Evolutionary conservation across 2,888 invertebrate genomes (phyloP).

Genomic region (Acleris laterana): DNA sequence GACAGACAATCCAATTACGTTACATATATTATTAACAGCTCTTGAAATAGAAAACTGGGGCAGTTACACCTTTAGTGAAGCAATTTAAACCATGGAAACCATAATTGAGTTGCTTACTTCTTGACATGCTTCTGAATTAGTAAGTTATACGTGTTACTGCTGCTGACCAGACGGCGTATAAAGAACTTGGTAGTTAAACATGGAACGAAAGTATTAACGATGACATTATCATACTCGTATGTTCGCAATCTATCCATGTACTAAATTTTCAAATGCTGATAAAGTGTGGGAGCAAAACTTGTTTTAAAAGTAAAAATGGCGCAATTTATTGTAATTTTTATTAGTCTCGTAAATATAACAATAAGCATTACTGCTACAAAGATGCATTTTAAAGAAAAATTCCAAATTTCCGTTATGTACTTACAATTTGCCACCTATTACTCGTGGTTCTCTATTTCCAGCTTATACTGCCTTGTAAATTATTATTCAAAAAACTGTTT

Average conservation of each 20-base stretch:
- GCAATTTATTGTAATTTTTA: too few species aligned
- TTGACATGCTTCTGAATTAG: too few species aligned
- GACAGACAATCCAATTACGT: slow-evolving; percentile 58
- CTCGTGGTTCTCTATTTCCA: slow-evolving; percentile 13
- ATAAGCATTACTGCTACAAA: slow-evolving; percentile 3
- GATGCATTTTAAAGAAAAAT: slow-evolving; percentile 26
- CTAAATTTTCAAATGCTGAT: too few species aligned
- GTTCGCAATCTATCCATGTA: too few species aligned
- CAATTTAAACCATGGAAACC: slow-evolving; percentile 1
- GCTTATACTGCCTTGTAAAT: slow-evolving; percentile 11
- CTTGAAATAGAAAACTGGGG: slow-evolving; percentile 44
- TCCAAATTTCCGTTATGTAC: slow-evolving; percentile 16
- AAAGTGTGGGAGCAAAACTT: too few species aligned
- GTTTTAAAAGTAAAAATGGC: too few species aligned
- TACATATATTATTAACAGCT: slow-evolving; percentile 53
- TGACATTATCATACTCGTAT: too few species aligned
- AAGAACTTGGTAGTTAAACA: too few species aligned
- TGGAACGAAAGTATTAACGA: too few species aligned
- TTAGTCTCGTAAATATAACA: background rate
- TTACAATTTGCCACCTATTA: slow-evolving; percentile 30
- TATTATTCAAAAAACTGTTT: slow-evolving; percentile 12
- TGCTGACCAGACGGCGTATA: too few species aligned
- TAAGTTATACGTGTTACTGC: too few species aligned
- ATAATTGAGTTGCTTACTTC: background rate
- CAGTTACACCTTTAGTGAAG: background rate